These are phyloP conservation scores for Mus spicilegus DNA, from an alignment of 2,113 vertebrate species.

Conservation along the genomic window DNA sequence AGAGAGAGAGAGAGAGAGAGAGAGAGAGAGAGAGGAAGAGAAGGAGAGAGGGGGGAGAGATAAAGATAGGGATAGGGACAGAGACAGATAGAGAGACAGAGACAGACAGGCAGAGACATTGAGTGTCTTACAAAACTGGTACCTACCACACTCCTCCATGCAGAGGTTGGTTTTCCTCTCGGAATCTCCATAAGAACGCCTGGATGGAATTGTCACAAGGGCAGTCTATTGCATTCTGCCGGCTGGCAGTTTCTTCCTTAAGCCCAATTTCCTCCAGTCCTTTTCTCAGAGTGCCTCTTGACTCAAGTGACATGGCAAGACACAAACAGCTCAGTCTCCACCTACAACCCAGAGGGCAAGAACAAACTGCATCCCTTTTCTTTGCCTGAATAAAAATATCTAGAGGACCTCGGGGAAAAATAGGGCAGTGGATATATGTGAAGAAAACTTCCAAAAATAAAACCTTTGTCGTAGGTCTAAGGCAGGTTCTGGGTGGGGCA, in stretches of 20 bases:
- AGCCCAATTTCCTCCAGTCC: not conserved
- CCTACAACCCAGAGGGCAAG: not conserved
- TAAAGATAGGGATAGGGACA: too few species aligned
- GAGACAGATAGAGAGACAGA: not conserved
- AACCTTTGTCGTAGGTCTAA: not conserved
- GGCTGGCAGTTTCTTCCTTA: too few species aligned
- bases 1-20: fast-evolving
- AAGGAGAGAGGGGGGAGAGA: not conserved
- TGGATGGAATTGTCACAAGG: not conserved
- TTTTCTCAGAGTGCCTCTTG: not conserved
- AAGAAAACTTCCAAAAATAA: not conserved
- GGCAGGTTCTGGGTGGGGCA: not conserved
- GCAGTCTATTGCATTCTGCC: too few species aligned
- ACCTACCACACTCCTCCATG: not conserved
- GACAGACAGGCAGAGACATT: not conserved
- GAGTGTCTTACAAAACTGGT: not conserved
- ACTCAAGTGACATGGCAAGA: not conserved
- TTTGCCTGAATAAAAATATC: not conserved
- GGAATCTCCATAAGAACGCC: not conserved
- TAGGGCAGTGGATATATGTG: not conserved
- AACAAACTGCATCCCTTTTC: not conserved
- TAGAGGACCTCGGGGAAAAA: not conserved
- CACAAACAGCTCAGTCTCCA: not conserved
- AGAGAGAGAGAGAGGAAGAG: not conserved
- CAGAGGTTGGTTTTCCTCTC: not conserved